A percentile compares a stretch with the other conserved stretches of the same genome.
These are phyloP conservation scores for Coelopa pilipes DNA, from an alignment of 2,888 invertebrate species.

Conservation along the genomic window DNA sequence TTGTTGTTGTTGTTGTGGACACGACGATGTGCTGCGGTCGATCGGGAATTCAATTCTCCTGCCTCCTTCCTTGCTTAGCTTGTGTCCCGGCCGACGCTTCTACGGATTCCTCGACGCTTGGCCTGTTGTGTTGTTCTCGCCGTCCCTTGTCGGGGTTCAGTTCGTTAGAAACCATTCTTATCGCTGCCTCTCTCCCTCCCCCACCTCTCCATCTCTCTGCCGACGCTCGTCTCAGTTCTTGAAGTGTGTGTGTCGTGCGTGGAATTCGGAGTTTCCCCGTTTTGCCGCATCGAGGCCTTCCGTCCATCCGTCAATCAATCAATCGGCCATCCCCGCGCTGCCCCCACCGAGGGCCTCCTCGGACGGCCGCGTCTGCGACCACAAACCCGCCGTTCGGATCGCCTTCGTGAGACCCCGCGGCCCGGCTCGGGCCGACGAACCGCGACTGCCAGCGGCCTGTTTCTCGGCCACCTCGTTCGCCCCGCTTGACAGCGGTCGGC, in stretches of 20 bases:
- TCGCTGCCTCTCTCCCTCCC: neutral
- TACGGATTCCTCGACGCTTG: no score
- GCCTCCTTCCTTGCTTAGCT: neutral
- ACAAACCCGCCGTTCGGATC: no score
- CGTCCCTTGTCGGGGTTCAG: no score
- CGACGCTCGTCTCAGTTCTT: neutral
- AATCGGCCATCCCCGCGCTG: neutral
- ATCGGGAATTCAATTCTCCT: neutral
- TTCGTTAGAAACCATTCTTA: neutral
- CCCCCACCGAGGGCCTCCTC: no score
- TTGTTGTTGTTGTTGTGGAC: neutral
- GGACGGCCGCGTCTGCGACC: no score
- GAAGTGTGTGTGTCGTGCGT: constrained; percentile 1
- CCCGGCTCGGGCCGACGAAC: no score
- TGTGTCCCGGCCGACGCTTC: neutral
- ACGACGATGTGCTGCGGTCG: neutral
- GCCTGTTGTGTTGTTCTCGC: no score
- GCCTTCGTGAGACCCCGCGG: no score
- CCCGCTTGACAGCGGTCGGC: no score
- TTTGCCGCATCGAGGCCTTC: neutral
- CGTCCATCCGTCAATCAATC: constrained; percentile 6
- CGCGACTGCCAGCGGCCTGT: no score
- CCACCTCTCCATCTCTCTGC: neutral
- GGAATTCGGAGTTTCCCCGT: neutral
- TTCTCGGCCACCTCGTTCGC: no score